phyloP scores from a whole-genome alignment of 1,140 invertebrate genomes.

The Epicauta chinensis region DNA sequence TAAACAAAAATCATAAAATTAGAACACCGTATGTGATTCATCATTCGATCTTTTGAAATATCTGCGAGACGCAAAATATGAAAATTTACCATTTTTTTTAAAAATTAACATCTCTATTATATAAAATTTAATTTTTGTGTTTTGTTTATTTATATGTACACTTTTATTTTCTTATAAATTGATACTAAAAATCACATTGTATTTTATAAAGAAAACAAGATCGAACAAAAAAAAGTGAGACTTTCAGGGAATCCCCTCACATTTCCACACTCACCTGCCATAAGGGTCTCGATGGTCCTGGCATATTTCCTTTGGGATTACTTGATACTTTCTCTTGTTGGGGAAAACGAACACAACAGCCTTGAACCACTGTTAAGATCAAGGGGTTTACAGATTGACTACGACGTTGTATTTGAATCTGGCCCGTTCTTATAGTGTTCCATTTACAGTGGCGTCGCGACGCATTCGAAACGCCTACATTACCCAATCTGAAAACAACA shows the following conservation, averaged over 20 bases:
- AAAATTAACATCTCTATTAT: too few species aligned
- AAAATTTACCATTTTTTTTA: too few species aligned
- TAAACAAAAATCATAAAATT: too few species aligned
- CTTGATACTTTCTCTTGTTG: slow-evolving; percentile 4
- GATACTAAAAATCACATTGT: too few species aligned
- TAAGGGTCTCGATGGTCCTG: slow-evolving; percentile 40
- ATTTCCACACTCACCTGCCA: slow-evolving; percentile 38
- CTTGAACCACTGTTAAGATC: slow-evolving; percentile 13
- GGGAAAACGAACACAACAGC: too few species aligned
- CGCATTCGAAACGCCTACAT: slow-evolving; percentile 19
- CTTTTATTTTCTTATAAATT: too few species aligned
- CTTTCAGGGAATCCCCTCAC: neutral
- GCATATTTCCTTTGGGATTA: slow-evolving; percentile 35
- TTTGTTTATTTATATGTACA: too few species aligned
- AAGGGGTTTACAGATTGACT: slow-evolving; percentile 28
- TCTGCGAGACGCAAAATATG: too few species aligned
- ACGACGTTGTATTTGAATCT: slow-evolving; percentile 28
- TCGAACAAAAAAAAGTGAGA: too few species aligned
- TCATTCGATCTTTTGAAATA: too few species aligned
- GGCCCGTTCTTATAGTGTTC: slow-evolving; percentile 34
- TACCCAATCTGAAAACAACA: slow-evolving; percentile 22
- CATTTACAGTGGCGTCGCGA: slow-evolving; percentile 32
- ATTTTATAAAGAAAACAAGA: neutral
- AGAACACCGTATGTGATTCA: too few species aligned
- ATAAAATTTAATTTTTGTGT: too few species aligned